Conservation (phyloP, 37 sponge, comb jelly and placozoan genomes). For the Halisarca cf. caerulea region DNA sequence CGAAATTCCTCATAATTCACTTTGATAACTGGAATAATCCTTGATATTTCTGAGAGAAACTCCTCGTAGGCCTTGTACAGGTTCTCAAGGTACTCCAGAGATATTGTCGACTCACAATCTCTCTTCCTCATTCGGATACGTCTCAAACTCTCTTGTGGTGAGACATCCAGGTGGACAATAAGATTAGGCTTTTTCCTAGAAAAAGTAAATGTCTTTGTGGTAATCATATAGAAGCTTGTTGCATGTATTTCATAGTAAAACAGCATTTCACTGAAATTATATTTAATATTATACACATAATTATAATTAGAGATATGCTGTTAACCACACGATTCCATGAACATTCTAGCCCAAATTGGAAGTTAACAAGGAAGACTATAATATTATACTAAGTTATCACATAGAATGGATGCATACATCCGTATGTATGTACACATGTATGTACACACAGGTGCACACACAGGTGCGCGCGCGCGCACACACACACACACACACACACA, state of each 20-base stretch:
- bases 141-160: constrained; percentile 89
- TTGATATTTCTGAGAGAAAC: constrained; percentile 84
- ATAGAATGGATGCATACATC: too few species aligned
- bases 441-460: too few species aligned
- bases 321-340: too few species aligned
- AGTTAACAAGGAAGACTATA: too few species aligned
- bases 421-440: too few species aligned
- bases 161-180: constrained; percentile 93
- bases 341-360: too few species aligned
- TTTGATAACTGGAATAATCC: constrained; percentile 93
- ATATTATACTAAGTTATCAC: too few species aligned
- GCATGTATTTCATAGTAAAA: neutral
- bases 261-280: neutral
- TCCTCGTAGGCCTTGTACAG: constrained; percentile 90
- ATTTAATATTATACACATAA: too few species aligned
- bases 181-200: constrained; percentile 97
- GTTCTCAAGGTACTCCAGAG: constrained; percentile 81
- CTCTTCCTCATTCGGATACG: constrained; percentile 79
- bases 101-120: constrained; percentile 87
- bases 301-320: too few species aligned
- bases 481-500: too few species aligned
- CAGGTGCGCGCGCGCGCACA: too few species aligned
- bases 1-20: constrained; percentile 92
- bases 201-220: neutral
- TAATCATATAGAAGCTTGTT: neutral